Base-by-base conservation (phyloP, 2,888 invertebrate genomes). In the Ditula angustiorana region DNA sequence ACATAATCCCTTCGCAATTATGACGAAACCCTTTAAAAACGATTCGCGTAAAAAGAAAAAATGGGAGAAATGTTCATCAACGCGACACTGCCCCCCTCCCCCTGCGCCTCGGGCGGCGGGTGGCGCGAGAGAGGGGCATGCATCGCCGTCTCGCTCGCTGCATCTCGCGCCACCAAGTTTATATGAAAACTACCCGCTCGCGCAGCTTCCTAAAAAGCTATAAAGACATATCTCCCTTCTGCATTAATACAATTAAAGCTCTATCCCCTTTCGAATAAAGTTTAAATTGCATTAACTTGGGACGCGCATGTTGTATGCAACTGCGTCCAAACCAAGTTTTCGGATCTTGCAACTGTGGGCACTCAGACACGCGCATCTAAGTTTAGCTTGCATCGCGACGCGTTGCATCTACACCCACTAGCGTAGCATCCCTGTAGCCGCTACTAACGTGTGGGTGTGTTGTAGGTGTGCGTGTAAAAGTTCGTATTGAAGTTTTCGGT, bases 11-110 rank as follows among this genome's bases (percentile, higher is more conserved):
- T 74, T 83, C 85, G 90, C 90, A 90, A 92, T 92, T 92, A 92
- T 92, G 91, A 92, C 86, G 89, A 89, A 92, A 92, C 92, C 92
- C 91, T 90, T 92, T 90, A 92, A 92, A 92, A 92, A 88, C 91
- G 92, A 90, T 91, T 92, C 91, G 89, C 90, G 86, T 87, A 82
- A 89, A 90, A 92, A 91, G 86, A 88, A 90, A 90, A 90, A 91
- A 89, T 84, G 88, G 89, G 90, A 92, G 92, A 91, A 92, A 92
- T 90, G 91, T 91, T 92, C 92, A 92, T 92, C 92, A 92, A 92
- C 92, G 91, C 92, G 91, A 92, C 92, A 91, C 88, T 75, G 66
- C 75, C 76, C 82, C 81, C 75, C 77, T 67, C 63, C 71, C 75
- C 81, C 76, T 70, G 74, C 79, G 85, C 88, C 82, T 80, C 82